Evolutionary conservation across 2,888 invertebrate genomes (phyloP), one percentile per base, ranked within the genome.

Genomic region (Bellardia pandia): DNA sequence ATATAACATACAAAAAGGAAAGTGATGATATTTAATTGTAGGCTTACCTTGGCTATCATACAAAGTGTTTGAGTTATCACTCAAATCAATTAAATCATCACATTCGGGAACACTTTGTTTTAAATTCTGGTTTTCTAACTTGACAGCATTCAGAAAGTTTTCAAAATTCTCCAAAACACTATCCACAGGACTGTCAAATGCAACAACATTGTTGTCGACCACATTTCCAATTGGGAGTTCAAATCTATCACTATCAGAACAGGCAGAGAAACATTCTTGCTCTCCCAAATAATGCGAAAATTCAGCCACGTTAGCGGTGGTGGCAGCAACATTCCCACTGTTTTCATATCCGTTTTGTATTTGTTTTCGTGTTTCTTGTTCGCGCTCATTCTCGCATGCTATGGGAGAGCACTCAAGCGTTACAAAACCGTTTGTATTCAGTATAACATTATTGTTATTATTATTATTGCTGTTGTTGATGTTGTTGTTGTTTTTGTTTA

Each of bases 341-440:
- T 37, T 84, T 71, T 75, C 33, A 84, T 78, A 78, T 85, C 80
- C 78, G 69, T 81, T 88, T 85, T 85, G 85, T 48, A 88, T 64
- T 40, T 66, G 81, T 11, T 79, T 71, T 53, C 68, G 75, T n/a
- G 75, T 64, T 33, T 82, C 68, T n/a, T 66, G 79, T 83, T 66
- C 74, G 66, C 84, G 72, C 78, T 84, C 77, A 79, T 75, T 69
- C 79, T 86, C 80, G 84, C 86, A 77, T 84, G 80, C 74, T 86
- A 72, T 84, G 71, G 40, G 72, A 45, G 89, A 77, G 89, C 89
- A 88, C 86, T 88, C 88, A 88, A 88, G 78, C 89, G 72, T 86
- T 88, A 75, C 85, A 78, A 72, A 77, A 68, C 75, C 72, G 68
- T 86, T 86, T 80, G 76, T 72, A 77, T 83, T 86, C 71, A 51